A percentile compares a stretch with the other conserved stretches of the same genome.
phyloP scores from a whole-genome alignment of 2,888 invertebrate species.

The Stegana nigrithorax region DNA sequence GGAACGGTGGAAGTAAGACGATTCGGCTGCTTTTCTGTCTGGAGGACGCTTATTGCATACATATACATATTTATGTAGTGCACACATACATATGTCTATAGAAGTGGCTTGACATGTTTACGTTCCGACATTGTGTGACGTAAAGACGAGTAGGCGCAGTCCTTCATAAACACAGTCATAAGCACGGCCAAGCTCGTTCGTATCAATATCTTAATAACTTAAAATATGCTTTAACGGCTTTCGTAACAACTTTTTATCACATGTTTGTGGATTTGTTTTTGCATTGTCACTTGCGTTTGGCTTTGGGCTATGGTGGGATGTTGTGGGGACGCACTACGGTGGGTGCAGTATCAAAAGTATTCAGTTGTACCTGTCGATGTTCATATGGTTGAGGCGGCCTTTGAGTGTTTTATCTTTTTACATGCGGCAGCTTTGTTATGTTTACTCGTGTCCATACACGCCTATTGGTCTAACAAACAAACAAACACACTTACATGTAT shows the following conservation, averaged over 20 bases:
- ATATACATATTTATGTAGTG: background rate
- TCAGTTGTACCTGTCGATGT: background rate
- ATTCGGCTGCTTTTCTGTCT: constrained; percentile 27
- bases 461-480: too few species aligned
- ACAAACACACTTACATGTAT: background rate
- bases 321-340: background rate
- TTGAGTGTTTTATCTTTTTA: constrained; percentile 9
- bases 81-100: too few species aligned
- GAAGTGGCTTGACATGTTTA: background rate
- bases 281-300: background rate
- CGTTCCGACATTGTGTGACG: too few species aligned
- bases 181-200: too few species aligned
- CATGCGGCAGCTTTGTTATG: constrained; percentile 11
- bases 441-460: background rate
- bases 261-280: too few species aligned
- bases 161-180: too few species aligned
- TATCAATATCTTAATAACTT: constrained; percentile 63
- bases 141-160: too few species aligned
- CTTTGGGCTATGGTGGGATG: background rate
- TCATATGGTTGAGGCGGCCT: background rate
- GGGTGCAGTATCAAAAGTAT: background rate
- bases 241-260: constrained; percentile 58
- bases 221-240: constrained; percentile 59
- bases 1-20: too few species aligned
- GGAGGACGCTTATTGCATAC: background rate